phyloP scores from a whole-genome alignment of 2,113 vertebrate genomes.

The Lagopus leucura region DNA sequence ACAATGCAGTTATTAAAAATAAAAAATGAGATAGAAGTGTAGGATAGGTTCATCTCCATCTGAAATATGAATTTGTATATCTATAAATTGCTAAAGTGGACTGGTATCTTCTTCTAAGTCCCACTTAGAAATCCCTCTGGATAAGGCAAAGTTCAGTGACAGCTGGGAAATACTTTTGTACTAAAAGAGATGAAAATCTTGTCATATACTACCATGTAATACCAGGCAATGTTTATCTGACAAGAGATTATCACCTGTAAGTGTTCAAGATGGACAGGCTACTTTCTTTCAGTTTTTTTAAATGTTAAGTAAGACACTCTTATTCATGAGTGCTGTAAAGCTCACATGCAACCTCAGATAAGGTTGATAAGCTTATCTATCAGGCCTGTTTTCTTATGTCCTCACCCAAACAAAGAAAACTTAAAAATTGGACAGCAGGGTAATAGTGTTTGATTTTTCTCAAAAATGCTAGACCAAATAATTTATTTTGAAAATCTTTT shows the following conservation, averaged over 20 bases:
- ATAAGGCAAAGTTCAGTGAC: background rate
- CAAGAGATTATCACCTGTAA: background rate
- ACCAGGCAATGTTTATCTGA: background rate
- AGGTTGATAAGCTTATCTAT: background rate
- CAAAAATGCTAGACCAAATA: background rate
- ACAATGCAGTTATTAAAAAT: background rate
- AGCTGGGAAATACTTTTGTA: background rate
- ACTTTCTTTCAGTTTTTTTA: background rate
- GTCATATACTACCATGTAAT: background rate
- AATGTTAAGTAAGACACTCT: background rate
- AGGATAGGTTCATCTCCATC: background rate
- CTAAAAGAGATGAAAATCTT: background rate
- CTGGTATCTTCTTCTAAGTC: background rate
- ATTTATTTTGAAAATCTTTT: conserved; percentile 13
- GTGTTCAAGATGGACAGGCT: background rate
- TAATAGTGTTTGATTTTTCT: background rate
- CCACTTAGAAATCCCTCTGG: background rate
- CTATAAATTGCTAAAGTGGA: background rate
- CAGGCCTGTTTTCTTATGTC: background rate
- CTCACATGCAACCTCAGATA: background rate
- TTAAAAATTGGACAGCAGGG: background rate
- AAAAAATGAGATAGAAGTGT: background rate
- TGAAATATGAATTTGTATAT: background rate
- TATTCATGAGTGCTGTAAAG: background rate
- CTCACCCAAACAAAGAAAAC: background rate